These are phyloP conservation scores for Cirrhinus molitorella DNA, from an alignment of 2,797 vertebrate species.

Conservation along the genomic window DNA sequence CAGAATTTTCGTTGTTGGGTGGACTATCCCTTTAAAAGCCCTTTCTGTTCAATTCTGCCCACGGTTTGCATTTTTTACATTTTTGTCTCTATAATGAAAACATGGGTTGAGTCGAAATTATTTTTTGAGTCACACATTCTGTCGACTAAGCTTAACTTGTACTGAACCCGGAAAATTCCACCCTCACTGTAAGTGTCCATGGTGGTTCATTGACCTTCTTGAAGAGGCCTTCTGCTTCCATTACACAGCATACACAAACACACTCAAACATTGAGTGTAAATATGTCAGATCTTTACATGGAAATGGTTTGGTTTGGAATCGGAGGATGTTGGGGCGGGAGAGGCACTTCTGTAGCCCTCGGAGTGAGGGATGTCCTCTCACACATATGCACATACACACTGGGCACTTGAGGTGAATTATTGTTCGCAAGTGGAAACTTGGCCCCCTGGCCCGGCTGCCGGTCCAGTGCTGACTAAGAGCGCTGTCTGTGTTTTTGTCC, in stretches of 20 bases:
- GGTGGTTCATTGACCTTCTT: conserved; percentile 75
- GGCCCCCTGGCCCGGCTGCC: conserved; percentile 76
- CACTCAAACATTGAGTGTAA: conserved; percentile 69
- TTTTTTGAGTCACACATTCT: background rate
- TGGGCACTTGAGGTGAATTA: conserved; percentile 82
- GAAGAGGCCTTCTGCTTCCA: conserved; percentile 71
- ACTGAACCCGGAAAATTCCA: conserved; percentile 29
- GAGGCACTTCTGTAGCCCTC: background rate
- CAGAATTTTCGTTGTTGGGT: too few species aligned
- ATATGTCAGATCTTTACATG: conserved; percentile 69
- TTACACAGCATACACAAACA: conserved; percentile 37
- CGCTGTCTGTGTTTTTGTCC: conserved; percentile 66
- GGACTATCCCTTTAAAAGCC: too few species aligned
- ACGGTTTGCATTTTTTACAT: too few species aligned
- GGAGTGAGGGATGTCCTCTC: conserved; percentile 33
- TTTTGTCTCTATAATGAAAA: too few species aligned
- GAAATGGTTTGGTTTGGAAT: conserved; percentile 74
- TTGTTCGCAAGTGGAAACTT: conserved; percentile 84
- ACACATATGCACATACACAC: conserved; percentile 42
- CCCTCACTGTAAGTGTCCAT: conserved; percentile 15
- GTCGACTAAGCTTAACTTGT: background rate
- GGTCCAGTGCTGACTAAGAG: conserved; percentile 80
- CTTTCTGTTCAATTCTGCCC: background rate
- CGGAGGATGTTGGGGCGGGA: conserved; percentile 49
- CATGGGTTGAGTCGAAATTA: background rate